These are phyloP conservation scores for Catamblyrhynchus diadema DNA, from an alignment of 2,797 vertebrate species.

Conservation along the genomic window DNA sequence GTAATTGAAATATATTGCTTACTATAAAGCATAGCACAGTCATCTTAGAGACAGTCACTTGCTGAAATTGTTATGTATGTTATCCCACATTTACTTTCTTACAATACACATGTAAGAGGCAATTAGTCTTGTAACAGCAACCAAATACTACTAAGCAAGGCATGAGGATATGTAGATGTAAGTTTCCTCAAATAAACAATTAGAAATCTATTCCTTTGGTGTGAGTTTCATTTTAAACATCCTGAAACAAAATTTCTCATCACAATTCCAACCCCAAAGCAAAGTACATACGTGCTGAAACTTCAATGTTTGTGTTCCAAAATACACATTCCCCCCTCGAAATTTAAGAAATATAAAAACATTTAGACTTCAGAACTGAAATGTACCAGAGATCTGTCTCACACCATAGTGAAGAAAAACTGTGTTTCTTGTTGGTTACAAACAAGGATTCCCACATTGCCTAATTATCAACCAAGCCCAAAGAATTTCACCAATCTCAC, in stretches of 20 bases:
- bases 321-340: accelerated
- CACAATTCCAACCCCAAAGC: not conserved
- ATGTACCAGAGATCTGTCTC: not conserved
- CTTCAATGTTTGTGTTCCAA: not conserved
- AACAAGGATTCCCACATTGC: not conserved
- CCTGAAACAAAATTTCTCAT: not conserved
- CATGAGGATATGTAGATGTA: not conserved
- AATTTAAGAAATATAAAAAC: not conserved
- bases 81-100: not conserved
- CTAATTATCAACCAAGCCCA: not conserved
- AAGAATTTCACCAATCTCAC: not conserved
- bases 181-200: not conserved
- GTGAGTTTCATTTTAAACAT: not conserved
- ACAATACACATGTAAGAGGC: not conserved
- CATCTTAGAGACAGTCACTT: not conserved
- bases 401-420: not conserved
- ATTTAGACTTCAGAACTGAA: not conserved
- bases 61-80: not conserved
- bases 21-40: not conserved
- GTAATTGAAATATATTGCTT: not conserved
- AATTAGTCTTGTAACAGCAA: not conserved
- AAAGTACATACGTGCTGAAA: not conserved
- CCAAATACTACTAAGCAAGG: not conserved
- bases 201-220: not conserved
- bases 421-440: not conserved